phyloP scores from a whole-genome alignment of 1,140 invertebrate species.

The Leptoteleia sp. region DNA sequence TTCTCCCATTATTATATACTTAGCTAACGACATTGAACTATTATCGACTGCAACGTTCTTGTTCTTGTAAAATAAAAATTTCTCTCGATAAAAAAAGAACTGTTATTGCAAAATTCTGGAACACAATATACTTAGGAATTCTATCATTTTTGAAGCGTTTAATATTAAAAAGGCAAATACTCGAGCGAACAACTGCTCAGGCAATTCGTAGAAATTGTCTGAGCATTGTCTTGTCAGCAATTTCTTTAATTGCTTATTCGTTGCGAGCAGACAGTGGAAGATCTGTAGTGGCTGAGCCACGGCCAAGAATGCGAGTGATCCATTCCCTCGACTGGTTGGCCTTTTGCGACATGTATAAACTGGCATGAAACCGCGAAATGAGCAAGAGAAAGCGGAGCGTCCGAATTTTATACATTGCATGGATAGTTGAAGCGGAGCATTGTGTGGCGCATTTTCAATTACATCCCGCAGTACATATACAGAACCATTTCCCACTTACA shows the following conservation, averaged over 20 bases:
- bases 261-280: constrained; percentile 34
- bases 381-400: constrained; percentile 34
- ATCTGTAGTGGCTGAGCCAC: constrained; percentile 49
- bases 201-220: constrained; percentile 39
- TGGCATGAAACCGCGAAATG: constrained; percentile 57
- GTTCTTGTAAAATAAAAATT: no score
- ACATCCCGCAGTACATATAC: constrained; percentile 54
- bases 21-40: no score
- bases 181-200: constrained; percentile 23
- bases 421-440: constrained; percentile 43
- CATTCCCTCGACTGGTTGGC: constrained; percentile 43
- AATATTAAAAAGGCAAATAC: constrained; percentile 19
- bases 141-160: constrained; percentile 14
- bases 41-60: no score
- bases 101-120: no score
- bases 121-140: neutral
- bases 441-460: constrained; percentile 63
- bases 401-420: constrained; percentile 53
- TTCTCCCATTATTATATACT: no score
- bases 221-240: constrained; percentile 62
- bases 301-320: constrained; percentile 59
- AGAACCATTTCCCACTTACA: constrained; percentile 46
- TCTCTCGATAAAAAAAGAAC: no score
- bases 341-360: constrained; percentile 56
- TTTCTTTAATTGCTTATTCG: constrained; percentile 63